These are phyloP conservation scores for Neuroscelio doddi DNA, from an alignment of 2,888 invertebrate species.

Conservation along the genomic window DNA sequence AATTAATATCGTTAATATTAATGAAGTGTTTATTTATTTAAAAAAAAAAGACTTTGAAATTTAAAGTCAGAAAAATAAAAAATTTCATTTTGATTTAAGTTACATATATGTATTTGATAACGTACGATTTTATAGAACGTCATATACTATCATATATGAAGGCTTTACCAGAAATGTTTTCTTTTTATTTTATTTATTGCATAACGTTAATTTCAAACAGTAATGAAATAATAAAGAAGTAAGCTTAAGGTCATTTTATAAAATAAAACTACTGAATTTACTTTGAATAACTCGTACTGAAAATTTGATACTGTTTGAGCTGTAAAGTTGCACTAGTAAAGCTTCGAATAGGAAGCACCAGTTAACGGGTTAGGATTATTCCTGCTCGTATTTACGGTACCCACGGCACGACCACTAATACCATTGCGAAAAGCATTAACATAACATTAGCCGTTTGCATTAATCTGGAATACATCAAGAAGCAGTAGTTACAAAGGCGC, in stretches of 20 bases:
- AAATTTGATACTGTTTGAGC: slow-evolving; percentile 26
- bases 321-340: slow-evolving; percentile 21
- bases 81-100: too few species aligned
- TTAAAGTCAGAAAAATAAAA: too few species aligned
- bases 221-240: too few species aligned
- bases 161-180: too few species aligned
- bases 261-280: slow-evolving; percentile 1
- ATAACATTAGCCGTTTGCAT: slow-evolving; percentile 61
- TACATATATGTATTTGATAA: too few species aligned
- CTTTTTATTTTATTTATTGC: too few species aligned
- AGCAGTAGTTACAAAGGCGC: slow-evolving; percentile 30
- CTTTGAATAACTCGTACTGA: neutral
- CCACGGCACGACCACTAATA: slow-evolving; percentile 47
- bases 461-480: slow-evolving; percentile 59
- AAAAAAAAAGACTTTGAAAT: too few species aligned
- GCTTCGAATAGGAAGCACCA: slow-evolving; percentile 37
- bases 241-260: neutral
- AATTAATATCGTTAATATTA: too few species aligned
- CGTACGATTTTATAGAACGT: too few species aligned
- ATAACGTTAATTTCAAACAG: too few species aligned
- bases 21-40: too few species aligned
- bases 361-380: slow-evolving; percentile 53
- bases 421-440: slow-evolving; percentile 54
- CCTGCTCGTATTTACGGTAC: slow-evolving; percentile 53
- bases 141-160: too few species aligned